phyloP scores from a whole-genome alignment of 2,797 vertebrate genomes.

The Anableps anableps region DNA sequence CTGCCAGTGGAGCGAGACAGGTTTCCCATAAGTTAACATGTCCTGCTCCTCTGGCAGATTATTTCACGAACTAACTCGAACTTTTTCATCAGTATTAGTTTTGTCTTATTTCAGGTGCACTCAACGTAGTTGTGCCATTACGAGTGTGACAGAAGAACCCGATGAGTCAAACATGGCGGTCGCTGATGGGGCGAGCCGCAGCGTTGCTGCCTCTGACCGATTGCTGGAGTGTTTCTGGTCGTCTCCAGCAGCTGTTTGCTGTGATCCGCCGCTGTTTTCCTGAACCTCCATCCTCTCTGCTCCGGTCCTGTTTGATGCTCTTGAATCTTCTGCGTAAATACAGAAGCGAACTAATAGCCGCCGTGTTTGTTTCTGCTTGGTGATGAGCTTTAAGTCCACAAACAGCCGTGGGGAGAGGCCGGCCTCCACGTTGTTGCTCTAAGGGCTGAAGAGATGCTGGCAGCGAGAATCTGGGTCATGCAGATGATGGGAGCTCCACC shows the following conservation, averaged over 20 bases:
- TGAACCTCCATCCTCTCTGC: neutral
- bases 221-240: too few species aligned
- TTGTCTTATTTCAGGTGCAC: too few species aligned
- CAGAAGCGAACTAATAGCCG: neutral
- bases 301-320: neutral
- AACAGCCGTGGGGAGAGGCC: neutral
- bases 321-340: constrained; percentile 1
- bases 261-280: neutral
- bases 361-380: constrained; percentile 3
- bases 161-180: too few species aligned
- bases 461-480: neutral
- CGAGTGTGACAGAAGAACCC: too few species aligned
- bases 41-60: too few species aligned
- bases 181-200: too few species aligned
- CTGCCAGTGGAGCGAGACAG: too few species aligned
- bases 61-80: too few species aligned
- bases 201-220: too few species aligned
- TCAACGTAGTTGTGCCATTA: too few species aligned
- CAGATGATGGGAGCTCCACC: constrained; percentile 17
- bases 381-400: neutral
- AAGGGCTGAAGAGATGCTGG: neutral
- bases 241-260: neutral
- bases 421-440: neutral
- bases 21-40: too few species aligned
- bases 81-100: too few species aligned